These are phyloP conservation scores for Antheraea yamamai DNA, from an alignment of 2,888 invertebrate species.

Conservation along the genomic window DNA sequence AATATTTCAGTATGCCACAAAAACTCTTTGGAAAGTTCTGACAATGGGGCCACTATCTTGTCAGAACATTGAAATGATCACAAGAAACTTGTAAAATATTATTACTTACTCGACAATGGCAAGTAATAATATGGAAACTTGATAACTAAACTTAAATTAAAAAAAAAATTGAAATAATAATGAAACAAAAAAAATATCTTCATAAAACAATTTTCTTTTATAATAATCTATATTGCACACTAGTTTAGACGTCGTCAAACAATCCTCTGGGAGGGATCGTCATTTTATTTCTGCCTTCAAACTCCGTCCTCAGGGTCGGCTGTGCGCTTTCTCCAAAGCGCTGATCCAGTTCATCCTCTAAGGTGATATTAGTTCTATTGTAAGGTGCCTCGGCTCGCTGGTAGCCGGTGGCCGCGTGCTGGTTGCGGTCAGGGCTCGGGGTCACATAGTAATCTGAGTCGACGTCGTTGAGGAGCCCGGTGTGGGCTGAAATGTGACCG, in stretches of 20 bases:
- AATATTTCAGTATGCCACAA: too few relatives aligned
- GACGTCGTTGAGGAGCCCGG: conserved; percentile 89
- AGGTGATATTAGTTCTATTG: conserved; percentile 47
- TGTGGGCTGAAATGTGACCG: conserved; percentile 83
- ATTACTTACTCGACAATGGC: too few relatives aligned
- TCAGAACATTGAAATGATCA: too few relatives aligned
- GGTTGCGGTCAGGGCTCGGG: conserved; percentile 63
- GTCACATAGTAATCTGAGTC: conserved; percentile 88
- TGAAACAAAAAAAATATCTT: conserved; percentile 15
- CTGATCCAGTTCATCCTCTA: conserved; percentile 83
- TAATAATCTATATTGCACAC: conserved; percentile 5
- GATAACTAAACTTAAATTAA: too few relatives aligned
- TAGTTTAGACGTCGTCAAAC: conserved; percentile 89
- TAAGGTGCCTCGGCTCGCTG: conserved; percentile 58
- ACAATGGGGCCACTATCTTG: too few relatives aligned
- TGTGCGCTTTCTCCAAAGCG: conserved; percentile 86
- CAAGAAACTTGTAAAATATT: too few relatives aligned
- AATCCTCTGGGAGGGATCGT: conserved; percentile 89
- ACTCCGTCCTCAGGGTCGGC: conserved; percentile 56
- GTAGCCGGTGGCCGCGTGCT: conserved; percentile 45
- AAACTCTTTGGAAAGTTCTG: too few relatives aligned
- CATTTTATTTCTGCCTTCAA: conserved; percentile 71
- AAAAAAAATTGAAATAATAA: too few relatives aligned
- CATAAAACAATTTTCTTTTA: not conserved
- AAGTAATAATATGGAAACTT: too few relatives aligned